Evolutionary conservation across 2,888 invertebrate species (phyloP).

Genomic region (Ectemnius continuus): DNA sequence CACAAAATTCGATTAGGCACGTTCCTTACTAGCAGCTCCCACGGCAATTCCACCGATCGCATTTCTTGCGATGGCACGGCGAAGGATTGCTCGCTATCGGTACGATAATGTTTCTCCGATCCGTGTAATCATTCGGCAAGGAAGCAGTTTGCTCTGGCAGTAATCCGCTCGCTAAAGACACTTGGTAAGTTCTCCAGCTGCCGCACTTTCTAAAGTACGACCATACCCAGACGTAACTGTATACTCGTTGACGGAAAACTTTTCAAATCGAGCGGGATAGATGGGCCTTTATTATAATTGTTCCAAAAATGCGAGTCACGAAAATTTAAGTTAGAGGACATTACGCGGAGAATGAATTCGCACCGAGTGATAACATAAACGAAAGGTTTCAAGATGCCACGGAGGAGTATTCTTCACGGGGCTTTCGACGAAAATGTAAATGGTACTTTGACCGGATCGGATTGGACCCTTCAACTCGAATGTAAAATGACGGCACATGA

Average conservation of each 20-base stretch:
- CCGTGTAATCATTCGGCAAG: slow-evolving; percentile 43
- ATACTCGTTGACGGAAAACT: too few species aligned
- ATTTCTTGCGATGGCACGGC: slow-evolving; percentile 35
- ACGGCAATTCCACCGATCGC: slow-evolving; percentile 8
- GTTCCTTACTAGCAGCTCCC: slow-evolving; percentile 23
- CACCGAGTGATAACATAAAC: not conserved
- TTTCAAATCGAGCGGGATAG: too few species aligned
- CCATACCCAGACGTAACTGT: too few species aligned
- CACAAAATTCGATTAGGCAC: slow-evolving; percentile 65
- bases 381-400: not conserved
- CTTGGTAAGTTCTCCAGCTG: not conserved
- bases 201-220: not conserved
- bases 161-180: slow-evolving; percentile 5
- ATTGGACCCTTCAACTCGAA: slow-evolving; percentile 1
- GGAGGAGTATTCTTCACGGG: slow-evolving; percentile 2
- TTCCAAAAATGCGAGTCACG: not conserved
- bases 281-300: not conserved
- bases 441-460: slow-evolving; percentile 17
- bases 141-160: slow-evolving; percentile 19
- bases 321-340: not conserved
- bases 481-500: not conserved
- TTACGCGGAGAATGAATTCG: not conserved
- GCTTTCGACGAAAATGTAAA: slow-evolving; percentile 29
- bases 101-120: slow-evolving; percentile 44
- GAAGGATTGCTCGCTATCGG: slow-evolving; percentile 22